These are phyloP conservation scores for Temnothorax unifasciatus DNA, from an alignment of 2,888 invertebrate genomes.

Conservation along the genomic window DNA sequence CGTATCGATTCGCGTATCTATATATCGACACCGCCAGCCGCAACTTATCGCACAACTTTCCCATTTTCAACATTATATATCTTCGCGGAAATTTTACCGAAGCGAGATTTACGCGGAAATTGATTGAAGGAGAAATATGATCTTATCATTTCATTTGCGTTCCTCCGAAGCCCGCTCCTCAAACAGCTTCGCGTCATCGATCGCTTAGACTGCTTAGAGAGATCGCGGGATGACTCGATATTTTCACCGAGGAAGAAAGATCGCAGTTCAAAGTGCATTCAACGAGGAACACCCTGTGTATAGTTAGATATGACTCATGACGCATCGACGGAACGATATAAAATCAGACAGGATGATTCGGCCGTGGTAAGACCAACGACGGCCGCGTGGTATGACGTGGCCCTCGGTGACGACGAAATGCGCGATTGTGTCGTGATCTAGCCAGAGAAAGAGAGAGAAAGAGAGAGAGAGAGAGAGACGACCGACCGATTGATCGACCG, in stretches of 20 bases:
- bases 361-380: constrained; percentile 58
- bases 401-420: constrained; percentile 74
- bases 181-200: neutral
- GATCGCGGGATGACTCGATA: neutral
- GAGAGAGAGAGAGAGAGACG: constrained; percentile 40
- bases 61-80: neutral
- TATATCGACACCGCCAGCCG: neutral
- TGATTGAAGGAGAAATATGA: neutral
- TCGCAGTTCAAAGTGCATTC: neutral
- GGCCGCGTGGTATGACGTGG: constrained; percentile 69
- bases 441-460: constrained; percentile 7
- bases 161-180: neutral
- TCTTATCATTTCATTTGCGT: neutral
- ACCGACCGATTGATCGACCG: constrained; percentile 65
- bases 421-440: constrained; percentile 75
- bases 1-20: constrained; percentile 8
- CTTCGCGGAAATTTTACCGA: neutral
- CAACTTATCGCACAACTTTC: neutral
- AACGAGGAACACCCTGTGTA: neutral
- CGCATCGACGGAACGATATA: constrained; percentile 57
- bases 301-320: neutral
- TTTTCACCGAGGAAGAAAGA: neutral
- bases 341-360: constrained; percentile 62
- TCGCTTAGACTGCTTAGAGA: neutral
- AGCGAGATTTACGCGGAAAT: neutral